Evolutionary conservation across 2,888 invertebrate species (phyloP), one percentile per base, ranked within the genome.

Genomic region (Troides aeacus): DNA sequence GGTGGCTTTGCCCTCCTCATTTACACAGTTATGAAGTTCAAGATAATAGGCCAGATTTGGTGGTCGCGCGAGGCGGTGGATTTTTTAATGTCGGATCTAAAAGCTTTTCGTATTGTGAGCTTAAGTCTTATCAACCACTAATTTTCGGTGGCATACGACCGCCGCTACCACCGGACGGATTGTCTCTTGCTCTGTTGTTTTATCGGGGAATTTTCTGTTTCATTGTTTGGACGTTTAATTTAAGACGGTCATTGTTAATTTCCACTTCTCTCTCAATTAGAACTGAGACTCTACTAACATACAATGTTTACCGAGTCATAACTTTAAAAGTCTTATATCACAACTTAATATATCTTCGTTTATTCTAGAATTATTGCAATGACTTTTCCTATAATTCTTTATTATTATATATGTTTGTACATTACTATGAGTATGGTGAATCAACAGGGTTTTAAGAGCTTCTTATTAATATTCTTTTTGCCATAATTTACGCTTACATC

Each of bases 21-120:
- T 79, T 73, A 77, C 76, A 73, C 71, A 60, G 68, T 78, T 77
- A 79, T 78, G 73, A 68, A 62, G 64, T 65, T 63, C 60, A 72
- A 75, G 76, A 75, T 79, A 78, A 79, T 77, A 78, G 76, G 73
- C 72, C 42, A 64, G 73, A 69, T 72, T 75, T 68, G 66, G 69
- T 68, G 68, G 64, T 71, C 62, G 71, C 70, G 70, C 71, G 68
- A 65, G 69, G 73, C 62, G 66, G 63, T 70, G 69, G 50, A 67
- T 68, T 70, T 71, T 50, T 70, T 70, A 69, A 64, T 17, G 23
- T 39, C 42, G 42, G 58, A 50, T 53, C 42, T 66, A 66, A 70
- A 70, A 63, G 66, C 63, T 66, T 70, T 66, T 66, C 24, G 42
- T 59, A 58, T 62, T 62, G 70, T 70, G 10, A 46, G 21, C 21